Evolutionary conservation across 2,888 invertebrate genomes (phyloP), one percentile per base, ranked within the genome.

Genomic region (Orthonychiurus folsomi): DNA sequence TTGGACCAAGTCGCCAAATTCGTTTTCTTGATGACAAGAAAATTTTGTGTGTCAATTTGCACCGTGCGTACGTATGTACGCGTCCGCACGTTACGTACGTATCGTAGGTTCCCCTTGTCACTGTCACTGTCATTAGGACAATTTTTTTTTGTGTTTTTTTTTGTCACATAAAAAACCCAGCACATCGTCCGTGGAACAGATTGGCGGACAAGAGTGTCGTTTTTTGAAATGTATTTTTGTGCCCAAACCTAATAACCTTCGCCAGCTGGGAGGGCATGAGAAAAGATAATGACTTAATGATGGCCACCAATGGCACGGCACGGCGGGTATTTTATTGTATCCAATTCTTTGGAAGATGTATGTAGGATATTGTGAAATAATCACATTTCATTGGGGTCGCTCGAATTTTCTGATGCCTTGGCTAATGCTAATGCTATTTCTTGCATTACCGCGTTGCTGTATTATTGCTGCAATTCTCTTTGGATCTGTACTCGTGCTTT

Each of bases 221-320:
- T n/a, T n/a, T n/a, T n/a, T n/a, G n/a, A n/a, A n/a, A 37, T 37
- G 37, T 5, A 9, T 9, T 37, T 5, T 5, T 37, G 37, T 37
- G 37, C 37, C 37, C 5, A 37, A 37, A 37, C 15, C 37, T 37
- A 37, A 37, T 37, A 37, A 9, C 37, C 3, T 52, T 52, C 3
- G 52, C n/a, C n/a, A 52, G 52, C 23, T 27, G 28, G 26, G 37
- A 56, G 21, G 25, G 50, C 48, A 50, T 5, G 5, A 60, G 24
- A 59, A n/a, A 53, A 58, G 62, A 58, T 62, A 65, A 65, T 63
- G 63, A 58, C 60, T 65, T 61, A 63, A 65, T 65, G 62, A 62
- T 63, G 59, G 47, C 1, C 21, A 18, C n/a, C 5, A 52, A 5
- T 9, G 52, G 23, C 5, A 21, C 9, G 52, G 23, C 23, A 21